Evolutionary conservation across 30 jellyfish, hydroid and myxozoan genomes (phyloP).

Genomic region (Phacellophora camtschatica): DNA sequence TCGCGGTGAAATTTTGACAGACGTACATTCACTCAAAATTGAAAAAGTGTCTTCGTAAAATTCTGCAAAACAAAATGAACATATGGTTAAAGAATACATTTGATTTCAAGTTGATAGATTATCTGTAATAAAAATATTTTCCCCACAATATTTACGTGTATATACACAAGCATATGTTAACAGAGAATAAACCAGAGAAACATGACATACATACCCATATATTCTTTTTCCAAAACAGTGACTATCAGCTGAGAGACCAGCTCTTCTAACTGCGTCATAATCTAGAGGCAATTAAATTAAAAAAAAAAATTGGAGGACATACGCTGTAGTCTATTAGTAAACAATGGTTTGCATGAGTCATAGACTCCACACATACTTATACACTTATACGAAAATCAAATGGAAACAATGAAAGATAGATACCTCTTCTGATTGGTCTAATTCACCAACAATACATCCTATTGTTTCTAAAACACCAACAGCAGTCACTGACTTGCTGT

Average conservation of each 20-base stretch:
- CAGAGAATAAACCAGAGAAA: too few species aligned
- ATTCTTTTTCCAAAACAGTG: slow-evolving; percentile 80
- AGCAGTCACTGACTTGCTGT: slow-evolving; percentile 97
- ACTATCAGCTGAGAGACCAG: slow-evolving; percentile 77
- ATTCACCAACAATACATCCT: slow-evolving; percentile 84
- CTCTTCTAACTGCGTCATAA: slow-evolving; percentile 83
- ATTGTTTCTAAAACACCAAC: slow-evolving; percentile 95
- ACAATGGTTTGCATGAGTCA: too few species aligned
- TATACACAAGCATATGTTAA: too few species aligned
- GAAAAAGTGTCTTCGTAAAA: slow-evolving; percentile 92
- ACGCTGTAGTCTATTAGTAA: too few species aligned
- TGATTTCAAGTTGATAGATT: too few species aligned
- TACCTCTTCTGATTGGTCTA: slow-evolving; percentile 90
- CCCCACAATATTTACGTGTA: too few species aligned
- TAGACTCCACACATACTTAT: too few species aligned
- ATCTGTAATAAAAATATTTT: too few species aligned
- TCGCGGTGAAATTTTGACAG: slow-evolving; percentile 77
- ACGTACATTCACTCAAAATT: slow-evolving; percentile 85
- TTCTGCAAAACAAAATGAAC: slow-evolving; percentile 60
- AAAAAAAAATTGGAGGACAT: too few species aligned
- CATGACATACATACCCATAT: slow-evolving; percentile 91
- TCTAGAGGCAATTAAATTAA: slow-evolving; percentile 28
- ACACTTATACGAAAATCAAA: too few species aligned
- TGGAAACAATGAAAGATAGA: too few species aligned
- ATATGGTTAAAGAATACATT: too few species aligned